Base-by-base conservation (phyloP, 1,140 invertebrate species). In the Cephus cinctus region DNA sequence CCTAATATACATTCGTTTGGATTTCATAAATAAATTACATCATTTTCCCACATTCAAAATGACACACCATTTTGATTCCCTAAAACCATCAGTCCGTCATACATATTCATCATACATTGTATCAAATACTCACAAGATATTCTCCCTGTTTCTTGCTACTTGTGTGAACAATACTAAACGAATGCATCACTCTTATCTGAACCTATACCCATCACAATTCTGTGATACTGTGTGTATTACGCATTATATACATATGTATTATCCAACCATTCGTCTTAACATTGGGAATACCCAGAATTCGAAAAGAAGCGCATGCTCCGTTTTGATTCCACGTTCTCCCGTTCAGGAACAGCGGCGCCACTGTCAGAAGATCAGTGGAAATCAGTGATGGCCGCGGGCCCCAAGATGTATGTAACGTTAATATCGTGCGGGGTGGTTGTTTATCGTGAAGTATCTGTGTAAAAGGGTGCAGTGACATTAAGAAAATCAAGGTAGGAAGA, bases 351-450 rank as follows among this genome's bases (percentile, higher is more conserved):
- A 47, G 42, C 35, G 55, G 63, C 63, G 59, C 56, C 56, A 51
- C 42, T 23, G 18, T n/a, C 6, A 36, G 11, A 30, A n/a, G 20
- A 15, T 15, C 14, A 14, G 20, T 31, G 23, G 47, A 52, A 46
- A 36, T 50, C 60, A 67, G 61, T 68, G 58, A 68, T 68, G 65
- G 65, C 66, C 63, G 59, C 54, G 53, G 54, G 47, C 50, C 52
- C 57, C 47, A 44, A 46, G 59, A 62, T 46, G 63, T 41, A 51
- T 45, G 50, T 54, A 49, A 49, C 48, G 43, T 36, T 39, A 25
- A 51, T 38, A 47, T 57, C 25, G 15, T 23, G 40, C 47, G 30
- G 40, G 40, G 36, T 31, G 32, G 34, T 58, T 65, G 51, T 65
- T 68, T 67, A 65, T 59, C 41, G 56, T 40, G 34, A 63, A 42